phyloP scores from a whole-genome alignment of 2,888 invertebrate genomes.

The Belgica antarctica region DNA sequence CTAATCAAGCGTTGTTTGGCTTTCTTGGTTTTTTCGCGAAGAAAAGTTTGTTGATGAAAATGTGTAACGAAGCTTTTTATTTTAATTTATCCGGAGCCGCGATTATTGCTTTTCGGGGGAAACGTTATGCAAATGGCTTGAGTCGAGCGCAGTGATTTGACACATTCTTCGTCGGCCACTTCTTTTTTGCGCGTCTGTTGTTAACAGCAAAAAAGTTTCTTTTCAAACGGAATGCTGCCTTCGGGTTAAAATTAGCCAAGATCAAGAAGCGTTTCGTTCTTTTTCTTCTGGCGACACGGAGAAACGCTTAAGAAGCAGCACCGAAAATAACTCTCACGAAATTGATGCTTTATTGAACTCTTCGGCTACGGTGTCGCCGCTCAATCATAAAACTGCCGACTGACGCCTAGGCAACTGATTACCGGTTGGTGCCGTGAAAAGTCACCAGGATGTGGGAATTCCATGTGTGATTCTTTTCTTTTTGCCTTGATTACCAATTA shows the following conservation, averaged over 20 bases:
- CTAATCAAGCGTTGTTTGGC: neutral
- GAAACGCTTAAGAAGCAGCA: neutral
- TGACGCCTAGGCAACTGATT: constrained; percentile 8
- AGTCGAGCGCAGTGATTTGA: neutral
- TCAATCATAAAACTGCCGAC: constrained; percentile 14
- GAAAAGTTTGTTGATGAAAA: neutral
- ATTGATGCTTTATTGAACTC: neutral
- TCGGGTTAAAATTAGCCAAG: neutral
- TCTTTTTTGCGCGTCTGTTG: neutral
- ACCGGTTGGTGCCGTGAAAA: neutral
- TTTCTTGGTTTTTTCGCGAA: constrained; percentile 10
- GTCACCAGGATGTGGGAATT: constrained; percentile 6
- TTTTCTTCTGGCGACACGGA: constrained; percentile 9
- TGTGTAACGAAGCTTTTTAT: neutral
- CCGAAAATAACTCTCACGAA: neutral
- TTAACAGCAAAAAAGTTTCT: too few relatives aligned
- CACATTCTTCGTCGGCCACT: neutral
- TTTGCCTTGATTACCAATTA: too few relatives aligned
- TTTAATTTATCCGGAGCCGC: neutral
- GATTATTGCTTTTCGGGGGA: neutral
- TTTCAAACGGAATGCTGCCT: neutral
- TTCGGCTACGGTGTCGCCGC: neutral
- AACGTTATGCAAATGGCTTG: constrained; percentile 13
- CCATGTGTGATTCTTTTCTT: too few relatives aligned
- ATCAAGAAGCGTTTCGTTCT: too few relatives aligned